Base-by-base conservation (phyloP, 2,888 invertebrate species). In the Polydrusus tereticollis region DNA sequence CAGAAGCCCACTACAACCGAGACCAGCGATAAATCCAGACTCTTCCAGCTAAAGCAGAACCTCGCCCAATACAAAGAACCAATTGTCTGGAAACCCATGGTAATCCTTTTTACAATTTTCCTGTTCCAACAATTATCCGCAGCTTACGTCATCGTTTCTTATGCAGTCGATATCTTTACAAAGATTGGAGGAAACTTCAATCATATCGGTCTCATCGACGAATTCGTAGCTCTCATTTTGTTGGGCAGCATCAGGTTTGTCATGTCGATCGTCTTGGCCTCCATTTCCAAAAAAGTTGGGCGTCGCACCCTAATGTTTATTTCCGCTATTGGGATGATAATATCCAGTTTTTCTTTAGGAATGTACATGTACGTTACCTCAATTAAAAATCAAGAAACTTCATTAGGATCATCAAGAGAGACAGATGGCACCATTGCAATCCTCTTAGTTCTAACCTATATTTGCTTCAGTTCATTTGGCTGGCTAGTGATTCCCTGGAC, bases 401-500 rank as follows among this genome's bases (percentile, higher is more conserved):
- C n/a, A n/a, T n/a, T n/a, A n/a, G n/a, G n/a, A n/a, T n/a, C 14
- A 29, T n/a, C 33, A 1, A n/a, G 33, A 26, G 58, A 64, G 18
- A 23, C 65, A 12, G 58, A 70, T 63, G 84, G 86, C 57, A 86
- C 86, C 79, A 72, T 88, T 4, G 77, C 87, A 0, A 77, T 89
- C 6, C 78, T 87, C 3, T 86, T 87, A 59, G 81, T 89, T 6
- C 80, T 89, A 14, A 82, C 86, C 3, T 89, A 88, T 79, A 87
- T 89, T 2, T 87, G 87, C 69, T 86, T 87, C 73, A 87, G 88
- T 76, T 86, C 88, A 0, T 76, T 89, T 8, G 89, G 89, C 0
- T 86, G 87, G 78, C 79, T 88, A 64, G 87, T 88, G 10, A 88
- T 90, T 65, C 90, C 90, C 0, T 90, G 90, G 90, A 88, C 89